Base-by-base conservation (phyloP, 1,140 invertebrate genomes). In the Penaeus japonicus region DNA sequence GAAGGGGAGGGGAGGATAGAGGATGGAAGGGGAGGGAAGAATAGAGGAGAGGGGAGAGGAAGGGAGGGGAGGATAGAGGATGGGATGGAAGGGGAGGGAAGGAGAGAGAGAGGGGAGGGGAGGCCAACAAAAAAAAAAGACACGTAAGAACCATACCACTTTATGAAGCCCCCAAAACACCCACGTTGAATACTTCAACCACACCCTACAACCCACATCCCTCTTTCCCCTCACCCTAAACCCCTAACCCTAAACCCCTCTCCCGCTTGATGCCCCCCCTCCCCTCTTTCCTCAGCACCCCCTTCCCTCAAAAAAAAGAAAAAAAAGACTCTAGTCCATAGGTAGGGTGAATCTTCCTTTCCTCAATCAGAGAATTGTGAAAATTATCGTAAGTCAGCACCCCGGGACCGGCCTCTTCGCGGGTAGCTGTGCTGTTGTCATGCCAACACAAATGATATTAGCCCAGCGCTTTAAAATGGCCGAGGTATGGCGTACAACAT, bases 391-490 rank as follows among this genome's bases (percentile, higher is more conserved):
- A 30, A 30, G 32, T 30, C 80, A 88, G 27, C 65, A 55, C 24
- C 65, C 22, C 47, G 54, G n/a, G 35, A 5, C 55, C 78, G 39
- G 47, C 70, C 80, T 82, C 79, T 88, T 65, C 83, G 86, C 86
- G 86, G 84, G 86, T 88, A 82, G 86, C 86, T 54, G 75, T 88
- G 79, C 86, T 88, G 86, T 88, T 88, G 86, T 88, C 86, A 88
- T 88, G 86, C 86, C 86, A 88, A 88, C 86, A 88, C 86, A 88
- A 88, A 88, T 88, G 86, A 75, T 88, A 88, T 88, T 88, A 88
- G 86, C 86, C 86, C 80, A 24, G 57, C 86, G 53, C 86, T 88
- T 88, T 88, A 88, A 88, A 88, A 88, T 88, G 86, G 86, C 86
- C 86, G 86, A 80, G 80, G 65, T 83, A 53, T 53, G 86, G 86